A percentile compares a stretch with the other conserved stretches of the same genome.
Evolutionary conservation across 1,140 invertebrate species (phyloP).

Genomic region (Pomacea maculata): DNA sequence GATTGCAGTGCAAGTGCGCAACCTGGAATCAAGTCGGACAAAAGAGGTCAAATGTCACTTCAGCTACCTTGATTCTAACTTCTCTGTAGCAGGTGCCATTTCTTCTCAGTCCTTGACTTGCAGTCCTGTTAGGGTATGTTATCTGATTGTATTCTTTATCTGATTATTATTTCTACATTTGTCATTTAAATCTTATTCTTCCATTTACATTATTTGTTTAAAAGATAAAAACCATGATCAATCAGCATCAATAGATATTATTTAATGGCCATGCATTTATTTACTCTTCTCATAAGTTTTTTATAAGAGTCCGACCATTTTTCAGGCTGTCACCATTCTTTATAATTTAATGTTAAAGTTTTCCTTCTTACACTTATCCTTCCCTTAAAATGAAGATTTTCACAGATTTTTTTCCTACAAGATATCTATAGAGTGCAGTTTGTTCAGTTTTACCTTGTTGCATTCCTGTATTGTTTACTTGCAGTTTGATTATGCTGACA

Average conservation of each 20-base stretch:
- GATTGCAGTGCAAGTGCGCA: conserved; percentile 43
- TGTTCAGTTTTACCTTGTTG: not conserved
- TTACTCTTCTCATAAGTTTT: too few relatives aligned
- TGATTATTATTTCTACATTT: too few relatives aligned
- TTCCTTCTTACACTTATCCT: not conserved
- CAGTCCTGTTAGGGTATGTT: conserved; percentile 41
- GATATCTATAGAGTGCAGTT: not conserved
- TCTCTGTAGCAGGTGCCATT: conserved; percentile 36
- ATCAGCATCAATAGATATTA: too few relatives aligned
- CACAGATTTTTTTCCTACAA: too few relatives aligned
- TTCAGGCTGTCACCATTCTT: too few relatives aligned
- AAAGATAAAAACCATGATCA: too few relatives aligned
- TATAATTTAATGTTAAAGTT: too few relatives aligned
- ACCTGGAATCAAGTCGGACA: conserved; percentile 34
- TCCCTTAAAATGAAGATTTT: not conserved
- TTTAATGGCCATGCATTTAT: too few relatives aligned
- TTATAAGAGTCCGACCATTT: too few relatives aligned
- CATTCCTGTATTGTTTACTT: conserved; percentile 16
- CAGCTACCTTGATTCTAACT: conserved; percentile 35
- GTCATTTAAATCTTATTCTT: not conserved
- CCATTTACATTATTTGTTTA: too few relatives aligned
- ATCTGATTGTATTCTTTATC: not conserved
- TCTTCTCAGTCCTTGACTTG: conserved; percentile 44
- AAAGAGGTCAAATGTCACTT: conserved; percentile 50
- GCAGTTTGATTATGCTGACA: conserved; percentile 49